These are phyloP conservation scores for Eristalinus sepulchralis DNA, from an alignment of 2,888 invertebrate genomes.

Conservation along the genomic window DNA sequence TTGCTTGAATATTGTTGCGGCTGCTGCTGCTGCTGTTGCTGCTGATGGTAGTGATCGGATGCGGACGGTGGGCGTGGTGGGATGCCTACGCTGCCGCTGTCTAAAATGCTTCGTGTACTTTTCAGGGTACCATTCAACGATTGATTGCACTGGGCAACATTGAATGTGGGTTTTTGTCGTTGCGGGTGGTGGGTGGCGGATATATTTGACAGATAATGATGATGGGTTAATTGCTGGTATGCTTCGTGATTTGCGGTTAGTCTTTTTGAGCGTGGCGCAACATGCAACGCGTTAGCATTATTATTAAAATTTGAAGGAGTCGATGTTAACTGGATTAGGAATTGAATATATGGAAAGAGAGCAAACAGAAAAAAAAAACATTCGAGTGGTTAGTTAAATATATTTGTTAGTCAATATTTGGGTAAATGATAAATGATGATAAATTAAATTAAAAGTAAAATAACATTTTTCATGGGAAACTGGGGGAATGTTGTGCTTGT, in stretches of 20 bases:
- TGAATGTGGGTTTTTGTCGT: slow-evolving; percentile 81
- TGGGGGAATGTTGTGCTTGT: not conserved
- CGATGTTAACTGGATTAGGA: slow-evolving; percentile 77
- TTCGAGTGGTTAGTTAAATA: slow-evolving; percentile 4
- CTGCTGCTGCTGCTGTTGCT: slow-evolving; percentile 54
- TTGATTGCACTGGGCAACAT: slow-evolving; percentile 77
- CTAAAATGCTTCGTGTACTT: slow-evolving; percentile 63
- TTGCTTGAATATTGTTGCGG: slow-evolving; percentile 21
- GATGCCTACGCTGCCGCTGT: slow-evolving; percentile 48
- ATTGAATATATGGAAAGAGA: slow-evolving; percentile 11
- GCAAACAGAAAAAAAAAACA: slow-evolving; percentile 19
- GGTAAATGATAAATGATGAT: not conserved
- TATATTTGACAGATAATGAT: slow-evolving; percentile 57
- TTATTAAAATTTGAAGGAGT: slow-evolving; percentile 83
- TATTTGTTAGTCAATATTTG: not conserved
- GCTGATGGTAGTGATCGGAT: slow-evolving; percentile 64
- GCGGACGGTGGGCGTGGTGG: slow-evolving; percentile 72
- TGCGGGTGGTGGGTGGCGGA: slow-evolving; percentile 74
- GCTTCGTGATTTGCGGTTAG: slow-evolving; percentile 73
- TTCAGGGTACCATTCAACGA: slow-evolving; percentile 59
- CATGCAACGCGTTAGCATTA: slow-evolving; percentile 83
- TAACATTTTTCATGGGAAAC: not conserved
- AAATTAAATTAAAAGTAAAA: not conserved
- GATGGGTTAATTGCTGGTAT: slow-evolving; percentile 70
- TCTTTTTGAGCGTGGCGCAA: slow-evolving; percentile 81